A percentile compares a stretch with the other conserved stretches of the same genome.
Evolutionary conservation across 2,113 vertebrate species (phyloP).

Genomic region (Cynopterus brachyotis): DNA sequence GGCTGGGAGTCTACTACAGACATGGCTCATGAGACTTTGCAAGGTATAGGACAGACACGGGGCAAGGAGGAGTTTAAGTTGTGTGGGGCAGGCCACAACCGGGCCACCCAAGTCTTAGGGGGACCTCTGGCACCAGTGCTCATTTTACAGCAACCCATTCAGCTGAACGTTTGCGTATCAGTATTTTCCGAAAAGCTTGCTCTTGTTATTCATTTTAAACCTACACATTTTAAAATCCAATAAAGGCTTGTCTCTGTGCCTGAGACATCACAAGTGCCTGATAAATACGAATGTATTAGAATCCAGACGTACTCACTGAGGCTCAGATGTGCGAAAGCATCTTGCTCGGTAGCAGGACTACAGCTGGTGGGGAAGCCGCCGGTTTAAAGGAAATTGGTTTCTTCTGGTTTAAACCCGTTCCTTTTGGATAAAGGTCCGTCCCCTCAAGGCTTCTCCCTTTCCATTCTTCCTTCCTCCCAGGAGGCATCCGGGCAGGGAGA

Average conservation of each 20-base stretch:
- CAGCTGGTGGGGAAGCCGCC: not conserved
- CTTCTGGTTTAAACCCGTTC: not conserved
- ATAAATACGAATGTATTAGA: not conserved
- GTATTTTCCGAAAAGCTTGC: not conserved
- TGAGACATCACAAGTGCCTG: not conserved
- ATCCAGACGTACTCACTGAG: not conserved
- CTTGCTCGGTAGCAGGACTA: not conserved
- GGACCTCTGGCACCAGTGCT: not conserved
- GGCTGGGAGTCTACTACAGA: not conserved
- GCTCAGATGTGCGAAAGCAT: not conserved
- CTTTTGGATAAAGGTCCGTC: not conserved
- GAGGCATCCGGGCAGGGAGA: not conserved
- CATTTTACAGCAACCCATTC: not conserved
- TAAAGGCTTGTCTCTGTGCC: not conserved
- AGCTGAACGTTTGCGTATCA: not conserved
- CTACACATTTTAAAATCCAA: not conserved
- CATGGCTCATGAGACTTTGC: fast-evolving
- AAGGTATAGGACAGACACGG: not conserved
- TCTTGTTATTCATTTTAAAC: not conserved
- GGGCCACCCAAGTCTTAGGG: too few species aligned
- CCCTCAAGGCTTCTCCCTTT: not conserved
- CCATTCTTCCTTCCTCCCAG: not conserved
- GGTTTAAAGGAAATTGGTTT: not conserved
- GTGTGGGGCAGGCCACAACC: not conserved
- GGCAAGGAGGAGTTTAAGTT: not conserved